Evolutionary conservation across 2,888 invertebrate genomes (phyloP).

Genomic region (Hedychridium roseum): DNA sequence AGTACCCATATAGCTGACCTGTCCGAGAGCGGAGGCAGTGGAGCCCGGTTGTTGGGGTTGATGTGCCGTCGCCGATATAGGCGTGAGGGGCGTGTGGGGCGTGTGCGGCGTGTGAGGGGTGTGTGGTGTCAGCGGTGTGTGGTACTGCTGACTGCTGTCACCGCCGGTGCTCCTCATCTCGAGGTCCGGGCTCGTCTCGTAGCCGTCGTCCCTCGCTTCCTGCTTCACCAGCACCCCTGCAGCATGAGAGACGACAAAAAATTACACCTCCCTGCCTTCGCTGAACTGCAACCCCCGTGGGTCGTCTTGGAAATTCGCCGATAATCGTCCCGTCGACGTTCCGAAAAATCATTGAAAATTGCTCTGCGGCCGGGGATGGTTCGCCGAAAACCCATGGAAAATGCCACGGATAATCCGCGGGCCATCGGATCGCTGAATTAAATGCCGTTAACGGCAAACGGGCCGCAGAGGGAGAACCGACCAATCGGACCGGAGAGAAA

Average conservation of each 20-base stretch:
- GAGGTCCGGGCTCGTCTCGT: conserved; percentile 81
- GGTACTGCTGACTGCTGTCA: conserved; percentile 63
- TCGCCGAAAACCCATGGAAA: too few species aligned
- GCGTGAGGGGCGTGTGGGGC: conserved; percentile 61
- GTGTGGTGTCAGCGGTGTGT: conserved; percentile 62
- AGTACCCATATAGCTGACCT: too few species aligned
- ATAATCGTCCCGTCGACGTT: too few species aligned
- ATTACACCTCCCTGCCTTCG: not conserved
- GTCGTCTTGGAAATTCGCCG: not conserved
- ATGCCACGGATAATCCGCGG: too few species aligned
- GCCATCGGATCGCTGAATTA: too few species aligned
- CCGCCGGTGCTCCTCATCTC: conserved; percentile 64
- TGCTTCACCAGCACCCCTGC: conserved; percentile 64
- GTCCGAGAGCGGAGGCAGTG: conserved; percentile 58
- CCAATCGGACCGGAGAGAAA: conserved; percentile 24
- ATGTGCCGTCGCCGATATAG: conserved; percentile 61
- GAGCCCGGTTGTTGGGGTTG: conserved; percentile 61
- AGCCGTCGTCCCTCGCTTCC: conserved; percentile 88
- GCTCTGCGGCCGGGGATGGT: too few species aligned
- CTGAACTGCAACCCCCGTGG: not conserved
- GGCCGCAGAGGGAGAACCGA: conserved; percentile 22
- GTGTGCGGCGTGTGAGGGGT: conserved; percentile 62
- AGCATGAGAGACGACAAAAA: conserved; percentile 15
- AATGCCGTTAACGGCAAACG: conserved; percentile 6
- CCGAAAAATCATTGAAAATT: too few species aligned